phyloP scores from a whole-genome alignment of 2,888 invertebrate genomes.

The Osedax fenrisi region DNA sequence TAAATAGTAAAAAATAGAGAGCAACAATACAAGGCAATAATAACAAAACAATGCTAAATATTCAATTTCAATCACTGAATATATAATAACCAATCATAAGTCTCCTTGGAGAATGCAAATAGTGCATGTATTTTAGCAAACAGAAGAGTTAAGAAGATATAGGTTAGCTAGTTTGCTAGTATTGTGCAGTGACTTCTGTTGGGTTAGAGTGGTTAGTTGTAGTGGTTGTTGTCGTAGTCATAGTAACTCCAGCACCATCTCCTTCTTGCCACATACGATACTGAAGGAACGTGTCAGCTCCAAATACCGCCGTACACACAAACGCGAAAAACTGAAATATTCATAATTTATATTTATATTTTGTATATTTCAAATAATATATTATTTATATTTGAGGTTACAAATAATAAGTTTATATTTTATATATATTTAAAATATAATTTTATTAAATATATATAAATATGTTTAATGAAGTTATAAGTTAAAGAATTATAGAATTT shows the following conservation, averaged over 20 bases:
- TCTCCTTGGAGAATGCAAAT: too few species aligned
- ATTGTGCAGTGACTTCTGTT: slow-evolving; percentile 21
- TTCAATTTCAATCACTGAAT: too few species aligned
- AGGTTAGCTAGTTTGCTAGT: neutral
- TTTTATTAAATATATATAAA: neutral
- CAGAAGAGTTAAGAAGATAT: too few species aligned
- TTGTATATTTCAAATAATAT: neutral
- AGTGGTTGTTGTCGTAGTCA: slow-evolving; percentile 39
- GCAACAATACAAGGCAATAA: too few species aligned
- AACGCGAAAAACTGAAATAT: slow-evolving; percentile 46
- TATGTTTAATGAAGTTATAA: neutral
- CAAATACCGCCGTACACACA: slow-evolving; percentile 41
- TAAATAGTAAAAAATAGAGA: too few species aligned
- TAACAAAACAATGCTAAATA: too few species aligned
- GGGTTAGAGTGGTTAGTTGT: slow-evolving; percentile 32
- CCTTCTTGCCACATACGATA: slow-evolving; percentile 41
- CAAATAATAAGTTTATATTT: neutral
- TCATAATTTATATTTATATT: too few species aligned
- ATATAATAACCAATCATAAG: too few species aligned
- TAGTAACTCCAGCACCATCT: slow-evolving; percentile 28
- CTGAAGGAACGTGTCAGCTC: slow-evolving; percentile 44
- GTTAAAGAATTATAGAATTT: neutral
- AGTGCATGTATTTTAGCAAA: too few species aligned
- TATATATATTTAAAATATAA: neutral
- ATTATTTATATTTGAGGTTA: neutral